Percentiles rank a stretch among this genome's conserved stretches.
Evolutionary conservation across 2,797 vertebrate genomes (phyloP).

Genomic region (Amniataba percoides): DNA sequence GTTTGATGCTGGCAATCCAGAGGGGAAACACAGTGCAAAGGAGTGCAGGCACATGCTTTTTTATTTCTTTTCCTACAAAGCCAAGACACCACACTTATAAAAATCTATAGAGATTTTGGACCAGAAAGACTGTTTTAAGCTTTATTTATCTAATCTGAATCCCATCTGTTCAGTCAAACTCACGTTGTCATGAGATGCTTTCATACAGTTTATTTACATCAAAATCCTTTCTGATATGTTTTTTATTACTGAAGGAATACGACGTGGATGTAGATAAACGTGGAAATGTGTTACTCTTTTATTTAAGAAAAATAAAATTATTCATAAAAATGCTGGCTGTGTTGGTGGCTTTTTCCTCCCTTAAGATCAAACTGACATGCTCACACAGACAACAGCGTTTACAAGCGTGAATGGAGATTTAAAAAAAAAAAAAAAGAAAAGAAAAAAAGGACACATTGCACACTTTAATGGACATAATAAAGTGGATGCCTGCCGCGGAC

Average conservation of each 20-base stretch:
- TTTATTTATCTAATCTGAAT: constrained; percentile 8
- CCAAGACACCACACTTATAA: background rate
- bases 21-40: constrained; percentile 28
- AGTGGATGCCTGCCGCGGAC: constrained; percentile 60
- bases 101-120: constrained; percentile 5
- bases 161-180: background rate
- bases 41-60: constrained; percentile 20
- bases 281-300: background rate
- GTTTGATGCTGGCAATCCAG: constrained; percentile 35
- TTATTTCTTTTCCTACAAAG: background rate
- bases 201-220: background rate
- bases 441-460: constrained; percentile 46
- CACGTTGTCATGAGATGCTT: background rate
- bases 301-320: constrained; percentile 24
- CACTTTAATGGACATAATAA: constrained; percentile 69
- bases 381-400: constrained; percentile 53
- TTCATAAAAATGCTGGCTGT: background rate
- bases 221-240: background rate
- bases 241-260: background rate
- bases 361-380: too few relatives aligned
- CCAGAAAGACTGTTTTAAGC: background rate
- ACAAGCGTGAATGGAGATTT: constrained; percentile 20
- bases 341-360: background rate
- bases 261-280: background rate
- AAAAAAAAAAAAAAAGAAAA: background rate